These are phyloP conservation scores for Dione juno DNA, from an alignment of 2,888 invertebrate genomes.

Conservation along the genomic window DNA sequence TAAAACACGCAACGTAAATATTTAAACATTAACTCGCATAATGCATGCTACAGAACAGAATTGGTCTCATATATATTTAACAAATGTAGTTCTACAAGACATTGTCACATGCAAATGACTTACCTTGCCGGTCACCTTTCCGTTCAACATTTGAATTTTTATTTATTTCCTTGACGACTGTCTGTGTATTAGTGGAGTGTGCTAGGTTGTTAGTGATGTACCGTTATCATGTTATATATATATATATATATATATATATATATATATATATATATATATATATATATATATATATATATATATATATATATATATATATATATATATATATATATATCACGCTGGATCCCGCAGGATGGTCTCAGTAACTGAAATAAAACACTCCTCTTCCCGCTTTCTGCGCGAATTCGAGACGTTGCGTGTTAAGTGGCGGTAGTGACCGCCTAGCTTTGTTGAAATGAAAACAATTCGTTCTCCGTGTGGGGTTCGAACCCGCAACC, in stretches of 20 bases:
- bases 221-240: too few relatives aligned
- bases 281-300: too few relatives aligned
- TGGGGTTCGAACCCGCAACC: not conserved
- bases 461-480: not conserved
- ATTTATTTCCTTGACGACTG: constrained; percentile 6
- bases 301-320: too few relatives aligned
- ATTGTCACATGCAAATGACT: constrained; percentile 11
- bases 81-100: not conserved
- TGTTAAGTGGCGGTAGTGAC: too few relatives aligned
- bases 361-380: too few relatives aligned
- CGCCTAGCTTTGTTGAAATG: too few relatives aligned
- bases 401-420: too few relatives aligned
- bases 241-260: too few relatives aligned
- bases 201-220: not conserved
- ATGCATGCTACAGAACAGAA: not conserved
- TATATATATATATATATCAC: too few relatives aligned
- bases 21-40: not conserved
- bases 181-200: not conserved
- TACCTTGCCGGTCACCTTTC: constrained; percentile 2
- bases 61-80: not conserved
- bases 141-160: constrained; percentile 11
- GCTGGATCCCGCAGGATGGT: too few relatives aligned
- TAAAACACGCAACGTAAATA: not conserved
- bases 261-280: too few relatives aligned
- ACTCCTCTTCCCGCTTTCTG: too few relatives aligned